Conservation (phyloP, 1,140 invertebrate genomes). For the Drosophila hydei region DNA sequence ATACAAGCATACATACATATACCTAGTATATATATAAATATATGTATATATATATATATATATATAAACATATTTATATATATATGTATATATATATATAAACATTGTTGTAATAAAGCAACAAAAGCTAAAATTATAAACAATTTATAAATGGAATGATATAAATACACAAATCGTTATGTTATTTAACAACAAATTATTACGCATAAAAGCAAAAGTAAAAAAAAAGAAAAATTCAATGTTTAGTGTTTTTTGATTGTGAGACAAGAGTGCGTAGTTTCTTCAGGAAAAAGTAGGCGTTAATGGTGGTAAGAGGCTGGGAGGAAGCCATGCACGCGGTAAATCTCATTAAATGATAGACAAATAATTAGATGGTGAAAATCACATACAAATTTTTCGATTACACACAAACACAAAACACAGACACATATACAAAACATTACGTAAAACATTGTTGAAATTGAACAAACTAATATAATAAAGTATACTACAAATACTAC, state of each 20-base stretch:
- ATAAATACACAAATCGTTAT: constrained; percentile 78
- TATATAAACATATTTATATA: constrained; percentile 51
- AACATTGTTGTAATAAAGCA: constrained; percentile 74
- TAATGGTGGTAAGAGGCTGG: background rate
- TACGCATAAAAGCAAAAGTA: constrained; percentile 67
- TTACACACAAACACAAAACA: constrained; percentile 26
- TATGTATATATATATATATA: constrained; percentile 50
- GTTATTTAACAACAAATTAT: constrained; percentile 68
- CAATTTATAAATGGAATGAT: constrained; percentile 58
- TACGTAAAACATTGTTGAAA: constrained; percentile 65
- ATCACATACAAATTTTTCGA: constrained; percentile 40
- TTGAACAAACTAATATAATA: constrained; percentile 63
- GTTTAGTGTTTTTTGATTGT: constrained; percentile 77
- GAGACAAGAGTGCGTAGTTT: constrained; percentile 17
- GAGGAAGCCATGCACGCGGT: constrained; percentile 4
- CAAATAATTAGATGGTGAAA: constrained; percentile 74
- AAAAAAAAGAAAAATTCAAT: constrained; percentile 62
- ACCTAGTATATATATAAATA: constrained; percentile 70
- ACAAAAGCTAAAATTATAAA: constrained; percentile 50
- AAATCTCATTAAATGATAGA: constrained; percentile 80
- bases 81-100: constrained; percentile 22
- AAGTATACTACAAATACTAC: constrained; percentile 29
- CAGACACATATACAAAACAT: constrained; percentile 20
- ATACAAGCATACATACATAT: constrained; percentile 61
- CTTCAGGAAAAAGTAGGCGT: constrained; percentile 17